These are phyloP conservation scores for Ectemnius lituratus DNA, from an alignment of 2,888 invertebrate species.

Conservation along the genomic window DNA sequence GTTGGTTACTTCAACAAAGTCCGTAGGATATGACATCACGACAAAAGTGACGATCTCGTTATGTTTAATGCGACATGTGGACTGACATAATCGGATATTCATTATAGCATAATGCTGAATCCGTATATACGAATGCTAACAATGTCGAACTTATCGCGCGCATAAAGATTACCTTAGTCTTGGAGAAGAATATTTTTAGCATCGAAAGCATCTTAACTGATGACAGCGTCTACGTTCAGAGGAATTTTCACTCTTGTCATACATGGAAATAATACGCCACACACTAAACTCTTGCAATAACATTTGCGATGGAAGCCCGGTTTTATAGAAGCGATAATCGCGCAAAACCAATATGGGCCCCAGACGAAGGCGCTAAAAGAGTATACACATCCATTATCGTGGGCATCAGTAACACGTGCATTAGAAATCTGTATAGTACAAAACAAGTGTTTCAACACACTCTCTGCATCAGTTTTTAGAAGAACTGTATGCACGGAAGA, in stretches of 20 bases:
- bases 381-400: slow-evolving; percentile 20
- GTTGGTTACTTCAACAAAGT: background rate
- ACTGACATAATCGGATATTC: slow-evolving; percentile 3
- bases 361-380: slow-evolving; percentile 31
- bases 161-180: background rate
- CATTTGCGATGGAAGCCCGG: slow-evolving; percentile 57
- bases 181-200: slow-evolving; percentile 1
- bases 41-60: slow-evolving; percentile 5
- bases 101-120: background rate
- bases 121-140: slow-evolving; percentile 5
- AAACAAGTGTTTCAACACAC: slow-evolving; percentile 34
- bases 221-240: slow-evolving; percentile 8
- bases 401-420: slow-evolving; percentile 25
- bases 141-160: background rate
- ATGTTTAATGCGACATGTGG: background rate
- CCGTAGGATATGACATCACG: background rate
- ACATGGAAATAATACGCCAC: slow-evolving; percentile 16
- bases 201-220: background rate
- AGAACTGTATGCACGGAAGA: slow-evolving; percentile 9
- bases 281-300: slow-evolving; percentile 35
- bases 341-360: slow-evolving; percentile 31
- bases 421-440: slow-evolving; percentile 41
- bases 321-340: slow-evolving; percentile 41
- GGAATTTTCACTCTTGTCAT: slow-evolving; percentile 34
- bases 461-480: slow-evolving; percentile 29